phyloP scores from a whole-genome alignment of 2,113 vertebrate genomes.

The Struthio camelus region DNA sequence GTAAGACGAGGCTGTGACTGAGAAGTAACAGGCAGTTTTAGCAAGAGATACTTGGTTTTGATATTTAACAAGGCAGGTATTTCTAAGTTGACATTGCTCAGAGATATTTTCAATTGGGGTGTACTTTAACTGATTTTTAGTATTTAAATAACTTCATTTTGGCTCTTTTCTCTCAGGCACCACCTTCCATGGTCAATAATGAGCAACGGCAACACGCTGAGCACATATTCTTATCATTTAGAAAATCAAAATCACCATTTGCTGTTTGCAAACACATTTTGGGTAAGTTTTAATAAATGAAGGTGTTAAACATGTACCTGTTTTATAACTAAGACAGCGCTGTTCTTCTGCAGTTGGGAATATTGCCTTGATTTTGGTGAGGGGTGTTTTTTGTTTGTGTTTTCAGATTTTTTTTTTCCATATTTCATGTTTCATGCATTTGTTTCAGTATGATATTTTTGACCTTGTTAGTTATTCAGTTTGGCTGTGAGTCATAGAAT shows the following conservation, averaged over 20 bases:
- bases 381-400: background rate
- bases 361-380: background rate
- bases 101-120: background rate
- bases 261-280: conserved; percentile 98
- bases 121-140: background rate
- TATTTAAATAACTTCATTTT: background rate
- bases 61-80: background rate
- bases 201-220: conserved; percentile 98
- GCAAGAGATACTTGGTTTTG: background rate
- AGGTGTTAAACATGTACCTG: background rate
- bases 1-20: background rate
- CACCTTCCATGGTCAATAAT: conserved; percentile 98
- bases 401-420: background rate
- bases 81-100: background rate
- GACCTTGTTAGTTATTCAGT: background rate
- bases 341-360: background rate
- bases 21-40: background rate
- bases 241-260: conserved; percentile 98
- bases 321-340: background rate
- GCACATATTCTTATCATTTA: conserved; percentile 98
- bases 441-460: background rate
- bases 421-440: background rate
- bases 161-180: conserved; percentile 80
- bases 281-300: conserved; percentile 78
- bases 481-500: background rate